These are phyloP conservation scores for Fabriciana adippe DNA, from an alignment of 2,888 invertebrate species.

Conservation along the genomic window DNA sequence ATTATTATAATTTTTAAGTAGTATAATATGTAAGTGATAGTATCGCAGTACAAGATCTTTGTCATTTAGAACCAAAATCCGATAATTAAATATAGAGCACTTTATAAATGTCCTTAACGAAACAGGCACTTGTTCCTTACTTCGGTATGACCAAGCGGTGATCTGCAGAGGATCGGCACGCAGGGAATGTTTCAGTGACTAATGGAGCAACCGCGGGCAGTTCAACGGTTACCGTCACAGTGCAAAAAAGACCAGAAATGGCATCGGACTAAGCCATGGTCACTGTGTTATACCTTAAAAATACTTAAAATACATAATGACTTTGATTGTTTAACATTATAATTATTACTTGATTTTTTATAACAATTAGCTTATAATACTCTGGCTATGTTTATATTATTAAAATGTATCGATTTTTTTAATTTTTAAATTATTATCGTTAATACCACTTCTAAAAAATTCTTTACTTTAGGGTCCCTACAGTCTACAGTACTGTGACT, in stretches of 20 bases:
- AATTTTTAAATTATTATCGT: not conserved
- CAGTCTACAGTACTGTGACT: conserved; percentile 33
- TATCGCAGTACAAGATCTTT: no score
- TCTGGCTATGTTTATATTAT: not conserved
- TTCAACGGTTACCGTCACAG: conserved; percentile 49
- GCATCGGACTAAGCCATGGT: not conserved
- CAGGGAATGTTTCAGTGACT: conserved; percentile 76
- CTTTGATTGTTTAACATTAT: not conserved
- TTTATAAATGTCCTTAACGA: conserved; percentile 23
- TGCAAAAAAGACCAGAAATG: not conserved
- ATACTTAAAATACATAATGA: no score
- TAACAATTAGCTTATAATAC: not conserved
- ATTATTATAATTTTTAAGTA: no score
- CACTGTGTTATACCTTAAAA: no score
- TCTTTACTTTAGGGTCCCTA: conserved; percentile 5
- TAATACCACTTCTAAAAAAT: conserved; percentile 16
- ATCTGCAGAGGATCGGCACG: conserved; percentile 60
- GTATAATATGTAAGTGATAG: no score
- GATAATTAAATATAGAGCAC: conserved; percentile 3
- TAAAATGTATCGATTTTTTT: not conserved
- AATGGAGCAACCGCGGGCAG: conserved; percentile 62
- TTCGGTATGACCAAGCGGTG: conserved; percentile 41
- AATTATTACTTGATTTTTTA: not conserved
- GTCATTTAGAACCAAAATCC: no score
- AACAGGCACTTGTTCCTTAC: conserved; percentile 31